Base-by-base conservation (phyloP, 1,140 invertebrate genomes). In the Drosophila subpulchrella region DNA sequence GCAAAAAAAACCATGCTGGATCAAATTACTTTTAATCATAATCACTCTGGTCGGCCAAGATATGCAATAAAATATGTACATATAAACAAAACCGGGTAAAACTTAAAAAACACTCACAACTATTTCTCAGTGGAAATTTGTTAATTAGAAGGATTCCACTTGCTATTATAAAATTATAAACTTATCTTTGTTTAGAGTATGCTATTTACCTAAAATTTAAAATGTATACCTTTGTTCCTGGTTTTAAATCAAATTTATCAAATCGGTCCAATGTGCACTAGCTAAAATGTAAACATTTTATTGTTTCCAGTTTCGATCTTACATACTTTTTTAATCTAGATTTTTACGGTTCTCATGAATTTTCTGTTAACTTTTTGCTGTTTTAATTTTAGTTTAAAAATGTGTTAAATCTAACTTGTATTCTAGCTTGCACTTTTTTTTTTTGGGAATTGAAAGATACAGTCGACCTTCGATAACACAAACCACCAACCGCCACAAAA, bases 301-400 rank as follows among this genome's bases (percentile, higher is more conserved):
- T 53, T 53, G 50, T 53, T 53, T 53, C 50, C 50, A 53, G 32
- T 53, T 53, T 51, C 48, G 48, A 30, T 51, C 48, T 51, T 51
- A 51, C 48, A 53, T 53, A 53, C 24, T 34, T 57, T n/a, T 41
- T 53, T 39, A 53, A 10, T 61, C n/a, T 61, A 67, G 58, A 30
- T 57, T 66, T 83, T 75, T 83, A 84, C 81, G 65, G 75, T 83
- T 83, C 72, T 81, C 81, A 84, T 77, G 72, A 80, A 84, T 84
- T 83, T 76, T 74, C 75, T 84, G 81, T 84, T 84, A 84, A 84
- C 81, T 84, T 80, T 83, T 84, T 84, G 81, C 81, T 84, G 81
- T 51, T 83, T 79, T 74, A 80, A 79, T 66, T 81, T 80, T 75
- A 57, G 58, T 81, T 81, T 81, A 72, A 81, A 81, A 81, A 81